These are phyloP conservation scores for Myotis davidii DNA, from an alignment of 2,113 vertebrate species.

Conservation along the genomic window DNA sequence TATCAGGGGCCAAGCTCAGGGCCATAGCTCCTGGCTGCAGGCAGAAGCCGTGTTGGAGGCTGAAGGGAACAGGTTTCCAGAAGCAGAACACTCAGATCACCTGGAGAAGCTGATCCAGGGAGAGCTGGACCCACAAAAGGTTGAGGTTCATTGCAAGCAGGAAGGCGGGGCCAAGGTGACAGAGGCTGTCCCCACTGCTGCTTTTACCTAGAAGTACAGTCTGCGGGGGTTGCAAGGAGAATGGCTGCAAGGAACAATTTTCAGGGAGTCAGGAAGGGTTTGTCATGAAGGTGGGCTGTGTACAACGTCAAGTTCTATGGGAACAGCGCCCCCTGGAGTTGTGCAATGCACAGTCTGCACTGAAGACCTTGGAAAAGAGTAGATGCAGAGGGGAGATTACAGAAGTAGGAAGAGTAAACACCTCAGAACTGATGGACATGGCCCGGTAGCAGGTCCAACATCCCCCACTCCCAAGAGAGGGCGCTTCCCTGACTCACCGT, in stretches of 20 bases:
- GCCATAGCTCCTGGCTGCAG: not conserved
- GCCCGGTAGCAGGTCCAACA: not conserved
- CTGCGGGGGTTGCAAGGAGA: fast-evolving
- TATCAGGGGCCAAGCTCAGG: not conserved
- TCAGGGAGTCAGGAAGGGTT: not conserved
- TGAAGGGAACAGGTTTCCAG: not conserved
- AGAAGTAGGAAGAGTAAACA: not conserved
- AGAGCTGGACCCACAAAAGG: not conserved
- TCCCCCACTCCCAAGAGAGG: not conserved
- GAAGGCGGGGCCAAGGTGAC: not conserved
- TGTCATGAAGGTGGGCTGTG: not conserved
- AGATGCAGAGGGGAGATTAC: not conserved
- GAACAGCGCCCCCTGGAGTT: not conserved
- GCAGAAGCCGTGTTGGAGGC: not conserved
- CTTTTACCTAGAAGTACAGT: not conserved
- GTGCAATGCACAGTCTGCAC: fast-evolving
- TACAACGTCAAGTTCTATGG: no score
- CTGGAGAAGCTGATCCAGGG: not conserved
- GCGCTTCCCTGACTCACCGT: conserved; percentile 84
- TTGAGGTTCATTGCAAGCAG: not conserved
- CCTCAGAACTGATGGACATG: fast-evolving
- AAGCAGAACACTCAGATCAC: not conserved
- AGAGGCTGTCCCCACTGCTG: not conserved
- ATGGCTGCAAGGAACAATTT: no score
- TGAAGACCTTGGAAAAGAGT: not conserved